Base-by-base conservation (phyloP, 2,113 vertebrate genomes). In the Cochlearius cochlearius region DNA sequence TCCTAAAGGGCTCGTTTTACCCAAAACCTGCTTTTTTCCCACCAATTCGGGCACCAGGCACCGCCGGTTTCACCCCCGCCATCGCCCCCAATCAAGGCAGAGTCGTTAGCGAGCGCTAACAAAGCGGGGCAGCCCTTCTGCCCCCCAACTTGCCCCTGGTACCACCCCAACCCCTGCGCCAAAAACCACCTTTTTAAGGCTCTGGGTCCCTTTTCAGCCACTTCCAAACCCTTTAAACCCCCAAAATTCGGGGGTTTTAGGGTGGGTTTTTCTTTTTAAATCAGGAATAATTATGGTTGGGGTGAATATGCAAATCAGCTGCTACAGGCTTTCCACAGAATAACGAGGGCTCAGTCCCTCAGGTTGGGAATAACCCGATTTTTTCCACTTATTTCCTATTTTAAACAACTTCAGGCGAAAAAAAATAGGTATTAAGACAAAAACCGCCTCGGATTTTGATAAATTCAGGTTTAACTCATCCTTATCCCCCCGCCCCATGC, bases 291-390 rank as follows among this genome's bases (percentile, higher is more conserved):
- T 27, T 41, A 19, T 6, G 19, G 43, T 15, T n/a, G 30, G 50
- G 18, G 3, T 21, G 10, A 59, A 34, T 58, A 25, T 13, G 8
- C 6, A 49, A 39, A 38, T 17, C 6, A 59, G 80, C 10, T 23
- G 7, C 21, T 19, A 4, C 2, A 5, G 7, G 12, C 6, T 38
- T 47, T 36, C 4, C 3, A 4, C 0, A 6, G 50, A 68, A 27
- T 13, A 69, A 38, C 2, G 0, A 60, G 16, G 32, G 15, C 38
- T 83, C 29, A 36, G 14, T 41, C 80, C 23, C 49, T 23, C 25
- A 8, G 25, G 10, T 22, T n/a, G 30, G 14, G 38, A 41, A 7
- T 8, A 55, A 45, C 34, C 47, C 7, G 2, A 7, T 74, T 38
- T 38, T n/a, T 11, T 74, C 59, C 11, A 7, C 17, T 27, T 45